Evolutionary conservation across 2,113 vertebrate species (phyloP), one percentile per base, ranked within the genome.

Genomic region (Triplophysa tibetana): DNA sequence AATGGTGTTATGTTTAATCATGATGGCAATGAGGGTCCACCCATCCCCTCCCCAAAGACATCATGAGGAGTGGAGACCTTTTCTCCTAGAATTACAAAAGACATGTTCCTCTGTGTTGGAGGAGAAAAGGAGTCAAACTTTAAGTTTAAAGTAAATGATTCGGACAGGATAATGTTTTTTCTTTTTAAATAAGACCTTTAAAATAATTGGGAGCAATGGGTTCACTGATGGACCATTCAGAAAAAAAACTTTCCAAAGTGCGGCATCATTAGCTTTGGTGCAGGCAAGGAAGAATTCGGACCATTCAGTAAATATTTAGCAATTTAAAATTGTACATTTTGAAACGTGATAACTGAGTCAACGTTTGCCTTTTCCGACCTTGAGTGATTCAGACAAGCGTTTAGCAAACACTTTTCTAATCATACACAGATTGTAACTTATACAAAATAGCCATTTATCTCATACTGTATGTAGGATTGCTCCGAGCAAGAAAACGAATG

Each of bases 1-100:
- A 87, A 85, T 81, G 77, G n/a, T 80, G 86, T 88, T 86, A 82
- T 86, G 84, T 90, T 89, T 87, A 85, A 88, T 89, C 85, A 76
- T 77, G 77, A 85, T 89, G 81, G 82, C 79, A 75, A 79, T 86
- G 85, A 85, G 78, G 83, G 83, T 85, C 86, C 80, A 89, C 83
- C 82, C 83, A 63, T 88, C 78, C 29, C 73, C 54, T 86, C 80
- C 85, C 81, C 67, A 38, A 78, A 81, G 75, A 78, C 77, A 66
- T 82, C 82, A 75, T 77, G 73, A 86, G 65, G 77, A 89, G 80
- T 69, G 58, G 73, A 63, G 2, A 78, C 78, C 72, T 64, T 84
- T 82, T 70, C 73, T 73, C 70, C 60, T 76, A 52, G 70, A 67
- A 87, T 89, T 81, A 61, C 84, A 62, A 81, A 80, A 78, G 80